Evolutionary conservation across 1,140 invertebrate genomes (phyloP), one percentile per base, ranked within the genome.

Genomic region (Scylla paramamosain): DNA sequence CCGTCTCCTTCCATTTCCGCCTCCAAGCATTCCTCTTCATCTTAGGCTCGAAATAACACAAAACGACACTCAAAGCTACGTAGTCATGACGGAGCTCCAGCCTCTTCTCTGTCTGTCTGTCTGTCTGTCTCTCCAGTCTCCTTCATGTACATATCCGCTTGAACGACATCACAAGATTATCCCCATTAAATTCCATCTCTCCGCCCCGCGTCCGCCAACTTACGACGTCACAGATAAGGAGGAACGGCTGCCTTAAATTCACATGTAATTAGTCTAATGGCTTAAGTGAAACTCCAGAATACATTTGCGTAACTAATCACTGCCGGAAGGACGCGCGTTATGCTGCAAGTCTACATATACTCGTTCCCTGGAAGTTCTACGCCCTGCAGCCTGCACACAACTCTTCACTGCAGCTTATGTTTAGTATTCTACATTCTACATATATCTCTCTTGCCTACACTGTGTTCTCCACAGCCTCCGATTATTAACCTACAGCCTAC

Each of bases 271-370:
- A 77, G 20, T 77, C 20, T 77, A n/a, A 77, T 77, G 20, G 67
- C 67, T 77, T n/a, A 77, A 77, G 67, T 77, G 67, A 77, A 77
- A 77, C 67, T n/a, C 67, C 67, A 7, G 67, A 77, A 77, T n/a
- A 12, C 67, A 77, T 77, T 77, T 77, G n/a, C 20, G 6, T n/a
- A 77, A 77, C 16, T n/a, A 77, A 77, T 77, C 20, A 77, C 67
- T 7, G 20, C 67, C 1, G 67, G 67, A 25, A n/a, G 67, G 67
- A 77, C 20, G n/a, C 67, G 16, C 12, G 12, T 59, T 20, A 59
- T 59, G 52, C 16, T 59, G 52, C 52, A 8, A 0, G 52, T 2
- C 52, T 59, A 59, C 16, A 59, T 59, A 39, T 39, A 59, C 52
- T 12, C 12, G 10, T 12, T 20, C 16, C 52, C 10, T 59, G 10